Percentiles rank a stretch among this genome's conserved stretches.
These are phyloP conservation scores for Arion vulgaris DNA, from an alignment of 1,140 invertebrate genomes.

Conservation along the genomic window DNA sequence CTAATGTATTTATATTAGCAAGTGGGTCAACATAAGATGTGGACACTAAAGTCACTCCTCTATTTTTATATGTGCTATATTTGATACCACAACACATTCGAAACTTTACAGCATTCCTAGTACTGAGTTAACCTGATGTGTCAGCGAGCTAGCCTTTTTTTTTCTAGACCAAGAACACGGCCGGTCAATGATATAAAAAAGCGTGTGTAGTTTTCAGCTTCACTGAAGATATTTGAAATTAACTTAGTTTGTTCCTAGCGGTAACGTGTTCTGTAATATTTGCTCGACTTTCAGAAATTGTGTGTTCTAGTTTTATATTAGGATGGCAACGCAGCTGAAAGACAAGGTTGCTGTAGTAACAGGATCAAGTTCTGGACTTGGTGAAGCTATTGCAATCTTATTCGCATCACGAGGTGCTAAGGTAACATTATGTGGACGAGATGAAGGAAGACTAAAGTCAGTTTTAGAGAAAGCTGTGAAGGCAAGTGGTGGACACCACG, in stretches of 20 bases:
- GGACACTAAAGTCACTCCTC: too few species aligned
- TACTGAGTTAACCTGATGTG: too few species aligned
- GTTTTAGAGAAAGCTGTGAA: neutral
- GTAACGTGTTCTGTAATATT: too few species aligned
- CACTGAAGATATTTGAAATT: neutral
- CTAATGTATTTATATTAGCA: too few species aligned
- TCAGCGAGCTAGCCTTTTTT: too few species aligned
- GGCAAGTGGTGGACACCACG: neutral
- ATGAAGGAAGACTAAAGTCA: neutral
- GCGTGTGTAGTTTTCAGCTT: neutral
- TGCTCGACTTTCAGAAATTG: too few species aligned
- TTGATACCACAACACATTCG: too few species aligned
- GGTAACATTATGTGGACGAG: slow-evolving; percentile 10
- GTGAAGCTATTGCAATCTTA: slow-evolving; percentile 12
- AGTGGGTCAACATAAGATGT: too few species aligned
- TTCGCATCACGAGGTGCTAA: neutral
- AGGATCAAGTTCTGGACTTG: slow-evolving; percentile 15
- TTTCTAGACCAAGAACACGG: too few species aligned
- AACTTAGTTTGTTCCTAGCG: neutral
- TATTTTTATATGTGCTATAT: too few species aligned
- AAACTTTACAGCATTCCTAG: too few species aligned
- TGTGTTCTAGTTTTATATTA: too few species aligned
- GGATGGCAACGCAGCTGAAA: neutral
- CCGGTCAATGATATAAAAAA: neutral
- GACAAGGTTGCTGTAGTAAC: slow-evolving; percentile 12